These are phyloP conservation scores for Merluccius polli DNA, from an alignment of 2,797 vertebrate species.

Conservation along the genomic window DNA sequence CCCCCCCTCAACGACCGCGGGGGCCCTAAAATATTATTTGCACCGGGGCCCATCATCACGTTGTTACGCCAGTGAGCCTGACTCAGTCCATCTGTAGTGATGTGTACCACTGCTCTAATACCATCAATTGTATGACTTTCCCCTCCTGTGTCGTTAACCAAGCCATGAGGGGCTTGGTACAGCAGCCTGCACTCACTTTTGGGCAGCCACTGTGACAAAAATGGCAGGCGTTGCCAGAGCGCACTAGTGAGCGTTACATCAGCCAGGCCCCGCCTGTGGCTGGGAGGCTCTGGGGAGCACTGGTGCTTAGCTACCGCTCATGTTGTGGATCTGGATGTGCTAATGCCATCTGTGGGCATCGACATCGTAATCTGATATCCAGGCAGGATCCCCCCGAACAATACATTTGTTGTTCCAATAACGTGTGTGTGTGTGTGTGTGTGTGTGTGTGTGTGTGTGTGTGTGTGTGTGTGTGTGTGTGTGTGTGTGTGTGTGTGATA, in stretches of 20 bases:
- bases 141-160: background rate
- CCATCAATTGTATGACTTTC: slow-evolving; percentile 44
- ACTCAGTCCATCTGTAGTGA: background rate
- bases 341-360: slow-evolving; percentile 6
- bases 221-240: slow-evolving; percentile 58
- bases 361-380: too few species aligned
- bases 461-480: background rate
- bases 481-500: background rate
- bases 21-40: too few species aligned
- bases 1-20: too few species aligned
- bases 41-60: too few species aligned
- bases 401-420: background rate
- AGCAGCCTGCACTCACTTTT: background rate
- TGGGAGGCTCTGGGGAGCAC: slow-evolving; percentile 53
- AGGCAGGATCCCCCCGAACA: background rate
- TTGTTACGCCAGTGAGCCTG: too few species aligned
- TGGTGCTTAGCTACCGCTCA: slow-evolving; percentile 21
- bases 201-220: slow-evolving; percentile 34
- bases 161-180: background rate
- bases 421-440: background rate
- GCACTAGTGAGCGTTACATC: slow-evolving; percentile 64
- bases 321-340: slow-evolving; percentile 13
- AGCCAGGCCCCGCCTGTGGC: slow-evolving; percentile 58
- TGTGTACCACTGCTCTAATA: slow-evolving; percentile 28
- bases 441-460: background rate